Evolutionary conservation across 2,888 invertebrate genomes (phyloP).

Genomic region (Gisinianus flammeolus): DNA sequence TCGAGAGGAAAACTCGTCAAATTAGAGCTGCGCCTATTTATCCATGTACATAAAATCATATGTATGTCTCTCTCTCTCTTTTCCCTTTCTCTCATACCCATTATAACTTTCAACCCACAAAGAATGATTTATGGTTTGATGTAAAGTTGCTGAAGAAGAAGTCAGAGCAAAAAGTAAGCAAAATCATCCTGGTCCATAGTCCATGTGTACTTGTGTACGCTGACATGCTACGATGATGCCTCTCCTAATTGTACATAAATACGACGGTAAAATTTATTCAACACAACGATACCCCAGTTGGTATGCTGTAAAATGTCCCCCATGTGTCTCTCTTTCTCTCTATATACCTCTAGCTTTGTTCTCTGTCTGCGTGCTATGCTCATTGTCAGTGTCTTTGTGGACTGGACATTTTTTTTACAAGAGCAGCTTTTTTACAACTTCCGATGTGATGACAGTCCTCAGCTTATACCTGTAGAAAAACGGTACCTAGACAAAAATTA

Average conservation of each 20-base stretch:
- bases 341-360: not conserved
- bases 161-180: not conserved
- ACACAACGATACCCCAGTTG: not conserved
- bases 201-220: not conserved
- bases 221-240: not conserved
- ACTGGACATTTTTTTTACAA: not conserved
- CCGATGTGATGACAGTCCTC: too few species aligned
- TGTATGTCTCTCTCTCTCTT: not conserved
- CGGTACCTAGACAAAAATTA: too few species aligned
- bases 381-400: not conserved
- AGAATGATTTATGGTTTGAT: not conserved
- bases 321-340: not conserved
- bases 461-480: too few species aligned
- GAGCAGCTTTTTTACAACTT: too few species aligned
- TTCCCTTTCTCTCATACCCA: not conserved
- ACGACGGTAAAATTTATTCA: not conserved
- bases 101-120: not conserved
- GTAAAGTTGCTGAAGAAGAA: not conserved
- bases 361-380: not conserved
- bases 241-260: not conserved
- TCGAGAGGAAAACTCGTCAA: not conserved
- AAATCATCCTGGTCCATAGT: not conserved
- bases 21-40: not conserved
- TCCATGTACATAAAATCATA: not conserved
- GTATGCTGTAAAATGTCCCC: not conserved